These are phyloP conservation scores for Mechanitis messenoides DNA, from an alignment of 2,888 invertebrate species.

Conservation along the genomic window DNA sequence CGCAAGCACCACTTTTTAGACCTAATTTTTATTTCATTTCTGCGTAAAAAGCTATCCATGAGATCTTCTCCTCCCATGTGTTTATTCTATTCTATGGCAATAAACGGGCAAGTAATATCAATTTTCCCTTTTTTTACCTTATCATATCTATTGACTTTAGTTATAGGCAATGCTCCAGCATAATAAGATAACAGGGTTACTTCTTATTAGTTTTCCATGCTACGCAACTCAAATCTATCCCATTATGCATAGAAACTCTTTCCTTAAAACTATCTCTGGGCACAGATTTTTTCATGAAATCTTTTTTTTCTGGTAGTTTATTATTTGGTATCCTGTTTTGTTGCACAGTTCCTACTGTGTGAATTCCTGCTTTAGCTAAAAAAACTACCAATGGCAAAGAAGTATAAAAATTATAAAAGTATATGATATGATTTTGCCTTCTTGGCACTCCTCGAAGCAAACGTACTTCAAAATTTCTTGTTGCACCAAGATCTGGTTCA, in stretches of 20 bases:
- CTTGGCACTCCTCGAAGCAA: conserved; percentile 27
- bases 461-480: conserved; percentile 35
- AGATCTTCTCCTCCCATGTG: conserved; percentile 48
- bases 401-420: conserved; percentile 39
- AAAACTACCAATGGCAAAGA: conserved; percentile 28
- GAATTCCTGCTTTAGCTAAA: conserved; percentile 25
- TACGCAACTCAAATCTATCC: conserved; percentile 39
- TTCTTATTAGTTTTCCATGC: conserved; percentile 45
- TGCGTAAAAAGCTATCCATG: conserved; percentile 42
- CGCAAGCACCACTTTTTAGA: conserved; percentile 46
- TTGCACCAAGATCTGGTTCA: conserved; percentile 30
- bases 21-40: conserved; percentile 38
- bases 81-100: conserved; percentile 43
- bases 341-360: conserved; percentile 25
- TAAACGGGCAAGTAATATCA: conserved; percentile 42
- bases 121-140: conserved; percentile 37
- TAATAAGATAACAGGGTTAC: conserved; percentile 40
- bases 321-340: conserved; percentile 34
- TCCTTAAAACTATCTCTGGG: conserved; percentile 44
- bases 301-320: conserved; percentile 40
- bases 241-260: conserved; percentile 39
- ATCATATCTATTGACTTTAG: conserved; percentile 35
- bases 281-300: conserved; percentile 42
- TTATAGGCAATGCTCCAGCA: conserved; percentile 16
- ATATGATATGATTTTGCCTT: conserved; percentile 32